Conservation (phyloP, 2,888 invertebrate species). For the Steromphala cineraria region DNA sequence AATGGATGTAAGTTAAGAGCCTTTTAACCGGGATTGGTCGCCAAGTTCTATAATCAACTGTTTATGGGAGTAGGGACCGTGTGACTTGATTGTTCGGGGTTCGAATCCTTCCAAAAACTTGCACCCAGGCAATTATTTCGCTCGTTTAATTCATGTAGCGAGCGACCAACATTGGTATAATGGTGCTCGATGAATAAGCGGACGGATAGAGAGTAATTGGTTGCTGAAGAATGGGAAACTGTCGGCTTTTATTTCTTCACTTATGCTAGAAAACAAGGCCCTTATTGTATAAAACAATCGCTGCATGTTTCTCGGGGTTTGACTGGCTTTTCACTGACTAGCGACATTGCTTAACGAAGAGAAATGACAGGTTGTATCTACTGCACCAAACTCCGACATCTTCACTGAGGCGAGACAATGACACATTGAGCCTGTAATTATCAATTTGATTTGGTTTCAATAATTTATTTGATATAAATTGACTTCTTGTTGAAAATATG, state of each 20-base stretch:
- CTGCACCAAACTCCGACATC: too few species aligned
- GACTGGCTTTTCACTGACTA: too few species aligned
- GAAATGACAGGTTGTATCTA: too few species aligned
- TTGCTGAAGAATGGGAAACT: neutral
- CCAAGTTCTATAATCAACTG: neutral
- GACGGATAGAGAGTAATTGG: slow-evolving; percentile 12
- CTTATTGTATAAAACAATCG: neutral
- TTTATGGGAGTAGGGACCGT: neutral
- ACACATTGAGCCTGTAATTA: too few species aligned
- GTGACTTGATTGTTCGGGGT: slow-evolving; percentile 1
- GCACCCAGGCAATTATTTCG: slow-evolving; percentile 19
- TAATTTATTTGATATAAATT: too few species aligned
- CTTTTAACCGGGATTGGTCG: slow-evolving; percentile 4
- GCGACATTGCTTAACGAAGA: too few species aligned
- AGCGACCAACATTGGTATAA: slow-evolving; percentile 7
- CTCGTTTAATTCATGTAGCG: slow-evolving; percentile 4
- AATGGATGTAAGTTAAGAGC: neutral
- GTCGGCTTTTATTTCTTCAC: neutral
- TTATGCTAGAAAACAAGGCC: neutral
- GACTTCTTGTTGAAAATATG: too few species aligned
- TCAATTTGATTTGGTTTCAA: too few species aligned
- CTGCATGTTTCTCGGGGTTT: too few species aligned
- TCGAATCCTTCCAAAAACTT: neutral
- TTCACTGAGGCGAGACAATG: too few species aligned
- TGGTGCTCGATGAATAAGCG: slow-evolving; percentile 5